Evolutionary conservation across 2,113 vertebrate genomes (phyloP).

Genomic region (Nothoprocta perdicaria): DNA sequence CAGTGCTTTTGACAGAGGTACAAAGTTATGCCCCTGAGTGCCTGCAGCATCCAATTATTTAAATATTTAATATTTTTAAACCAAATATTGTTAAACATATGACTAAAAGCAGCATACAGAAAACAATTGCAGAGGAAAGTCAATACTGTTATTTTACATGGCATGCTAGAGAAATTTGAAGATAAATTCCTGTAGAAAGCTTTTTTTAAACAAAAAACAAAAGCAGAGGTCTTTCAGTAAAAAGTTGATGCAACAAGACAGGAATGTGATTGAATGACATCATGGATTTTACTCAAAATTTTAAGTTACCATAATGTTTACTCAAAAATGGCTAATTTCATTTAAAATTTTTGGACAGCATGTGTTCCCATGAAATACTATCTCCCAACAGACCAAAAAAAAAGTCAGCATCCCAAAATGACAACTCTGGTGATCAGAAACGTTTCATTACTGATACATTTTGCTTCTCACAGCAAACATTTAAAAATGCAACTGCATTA

Average conservation of each 20-base stretch:
- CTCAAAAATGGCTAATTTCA: too few species aligned
- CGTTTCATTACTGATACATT: background rate
- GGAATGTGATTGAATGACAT: background rate
- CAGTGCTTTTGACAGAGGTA: background rate
- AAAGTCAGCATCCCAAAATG: background rate
- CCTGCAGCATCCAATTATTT: background rate
- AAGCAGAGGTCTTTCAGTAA: background rate
- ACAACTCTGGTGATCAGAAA: background rate
- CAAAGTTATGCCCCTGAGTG: background rate
- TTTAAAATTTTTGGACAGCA: too few species aligned
- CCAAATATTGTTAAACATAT: too few species aligned
- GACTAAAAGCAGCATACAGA: background rate
- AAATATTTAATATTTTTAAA: background rate
- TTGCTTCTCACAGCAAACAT: background rate
- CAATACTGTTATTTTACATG: background rate
- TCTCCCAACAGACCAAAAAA: background rate
- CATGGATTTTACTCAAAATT: background rate
- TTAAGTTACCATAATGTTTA: background rate
- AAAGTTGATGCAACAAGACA: background rate
- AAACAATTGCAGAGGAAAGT: background rate
- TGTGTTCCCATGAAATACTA: too few species aligned
- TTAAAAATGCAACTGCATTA: background rate
- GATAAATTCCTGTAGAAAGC: conserved; percentile 35
- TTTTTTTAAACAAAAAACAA: background rate
- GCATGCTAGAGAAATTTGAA: conserved; percentile 33